Evolutionary conservation across 2,113 vertebrate genomes (phyloP), one percentile per base, ranked within the genome.

Genomic region (Gila orcuttii): DNA sequence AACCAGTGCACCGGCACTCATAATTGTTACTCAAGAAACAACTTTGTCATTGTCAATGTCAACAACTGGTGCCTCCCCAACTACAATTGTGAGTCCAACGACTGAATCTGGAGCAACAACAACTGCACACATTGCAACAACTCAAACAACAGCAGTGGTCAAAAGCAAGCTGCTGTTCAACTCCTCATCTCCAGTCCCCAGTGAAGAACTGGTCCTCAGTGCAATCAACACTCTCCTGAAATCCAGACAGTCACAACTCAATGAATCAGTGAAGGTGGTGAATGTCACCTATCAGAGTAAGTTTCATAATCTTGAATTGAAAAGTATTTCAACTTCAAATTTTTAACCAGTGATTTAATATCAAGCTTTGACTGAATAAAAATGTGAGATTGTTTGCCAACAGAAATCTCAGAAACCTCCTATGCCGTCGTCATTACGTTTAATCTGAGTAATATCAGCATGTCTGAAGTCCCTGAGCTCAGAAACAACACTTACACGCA

Each of bases 251-350:
- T 21, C 39, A 79, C 42, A 84, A 13, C 11, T 42, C 3, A 74
- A 11, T 71, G 60, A 69, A 3, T 6, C 75, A 50, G 23, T 82
- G 47, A 28, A 81, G 47, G 50, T 85, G 50, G 21, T 39, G 21
- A 55, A 87, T 69, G 9, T 36, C 52, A 87, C 39, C 0, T 55
- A 31, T 64, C 15, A 80, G 52, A 28, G 86, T 87, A 79, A 45
- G 66, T 87, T 21, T 23, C 9, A 50, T 6, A n/a, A 28, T 28
- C 28, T 28, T 28, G 28, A 28, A 28, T 28, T 28, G 28, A 28
- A 28, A 1, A 28, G 28, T 28, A 28, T 28, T 28, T 28, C 28
- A 28, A 1, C 28, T 28, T 1, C 28, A 28, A 28, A 28, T 28
- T 1, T 28, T 28, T 1, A 28, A 28, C 28, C 1, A 28, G 28